Conservation (phyloP, 1,140 invertebrate genomes). For the Brachionus plicatilis region DNA sequence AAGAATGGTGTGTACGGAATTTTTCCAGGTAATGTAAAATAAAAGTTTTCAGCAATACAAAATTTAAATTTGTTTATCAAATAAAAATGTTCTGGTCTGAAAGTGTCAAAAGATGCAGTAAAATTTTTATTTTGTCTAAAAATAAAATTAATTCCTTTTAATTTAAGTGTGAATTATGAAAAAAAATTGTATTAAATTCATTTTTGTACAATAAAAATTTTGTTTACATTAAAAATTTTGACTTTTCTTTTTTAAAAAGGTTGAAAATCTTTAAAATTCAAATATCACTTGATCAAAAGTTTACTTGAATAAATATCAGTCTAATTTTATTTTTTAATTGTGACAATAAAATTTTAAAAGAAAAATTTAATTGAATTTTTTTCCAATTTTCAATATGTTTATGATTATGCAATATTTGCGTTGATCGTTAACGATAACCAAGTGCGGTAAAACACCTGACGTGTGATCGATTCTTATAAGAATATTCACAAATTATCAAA, state of each 20-base stretch:
- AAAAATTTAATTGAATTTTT: neutral
- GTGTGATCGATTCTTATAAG: neutral
- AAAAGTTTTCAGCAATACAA: no score
- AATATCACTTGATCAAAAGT: neutral
- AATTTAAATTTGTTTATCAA: no score
- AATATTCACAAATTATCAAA: neutral
- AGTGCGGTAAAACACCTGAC: neutral
- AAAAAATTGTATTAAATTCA: neutral
- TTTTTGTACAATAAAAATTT: neutral
- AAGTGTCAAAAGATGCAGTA: neutral
- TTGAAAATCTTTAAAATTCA: neutral
- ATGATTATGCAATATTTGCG: neutral
- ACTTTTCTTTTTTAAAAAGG: neutral
- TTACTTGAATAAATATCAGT: neutral
- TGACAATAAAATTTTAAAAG: neutral
- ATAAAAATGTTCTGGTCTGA: neutral
- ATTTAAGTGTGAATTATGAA: neutral
- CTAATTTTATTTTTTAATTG: neutral
- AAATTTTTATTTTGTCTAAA: neutral
- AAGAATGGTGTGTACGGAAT: neutral
- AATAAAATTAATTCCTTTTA: neutral
- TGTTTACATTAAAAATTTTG: neutral
- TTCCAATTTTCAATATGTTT: neutral
- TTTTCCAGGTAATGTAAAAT: neutral
- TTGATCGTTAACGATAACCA: neutral